phyloP scores from a whole-genome alignment of 2,113 vertebrate genomes.

The Callipepla squamata region DNA sequence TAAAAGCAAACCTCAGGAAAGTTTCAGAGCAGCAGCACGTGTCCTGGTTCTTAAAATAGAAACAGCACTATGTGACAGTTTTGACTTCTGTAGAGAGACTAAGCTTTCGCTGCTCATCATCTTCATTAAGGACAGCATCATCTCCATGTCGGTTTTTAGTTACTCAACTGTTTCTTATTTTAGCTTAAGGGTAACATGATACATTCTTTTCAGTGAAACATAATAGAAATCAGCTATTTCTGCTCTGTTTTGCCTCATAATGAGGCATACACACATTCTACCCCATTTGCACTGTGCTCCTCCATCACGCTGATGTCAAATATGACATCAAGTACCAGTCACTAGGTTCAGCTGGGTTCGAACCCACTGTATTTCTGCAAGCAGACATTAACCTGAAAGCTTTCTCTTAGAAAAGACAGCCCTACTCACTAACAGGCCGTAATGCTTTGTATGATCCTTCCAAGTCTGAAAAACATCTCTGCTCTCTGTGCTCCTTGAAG shows the following conservation, averaged over 20 bases:
- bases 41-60: slow-evolving; percentile 51
- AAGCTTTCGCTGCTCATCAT: slow-evolving; percentile 23
- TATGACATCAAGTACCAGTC: slow-evolving; percentile 14
- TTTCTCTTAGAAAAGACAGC: background rate
- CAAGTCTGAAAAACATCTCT: background rate
- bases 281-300: background rate
- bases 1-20: background rate
- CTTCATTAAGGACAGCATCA: background rate
- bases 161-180: slow-evolving; percentile 49
- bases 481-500: background rate
- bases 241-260: slow-evolving; percentile 25
- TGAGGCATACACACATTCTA: background rate
- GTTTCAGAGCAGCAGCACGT: slow-evolving; percentile 26
- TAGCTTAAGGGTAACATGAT: background rate
- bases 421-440: background rate
- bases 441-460: background rate
- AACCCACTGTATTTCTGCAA: background rate
- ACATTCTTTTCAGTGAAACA: background rate
- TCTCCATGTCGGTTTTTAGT: background rate
- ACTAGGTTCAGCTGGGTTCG: background rate
- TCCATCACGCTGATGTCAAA: slow-evolving; percentile 46
- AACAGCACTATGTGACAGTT: slow-evolving; percentile 2
- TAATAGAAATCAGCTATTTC: slow-evolving; percentile 39
- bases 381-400: background rate
- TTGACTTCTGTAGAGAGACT: slow-evolving; percentile 4